Conservation (phyloP, 2,113 vertebrate species). For the Lampris incognitus region DNA sequence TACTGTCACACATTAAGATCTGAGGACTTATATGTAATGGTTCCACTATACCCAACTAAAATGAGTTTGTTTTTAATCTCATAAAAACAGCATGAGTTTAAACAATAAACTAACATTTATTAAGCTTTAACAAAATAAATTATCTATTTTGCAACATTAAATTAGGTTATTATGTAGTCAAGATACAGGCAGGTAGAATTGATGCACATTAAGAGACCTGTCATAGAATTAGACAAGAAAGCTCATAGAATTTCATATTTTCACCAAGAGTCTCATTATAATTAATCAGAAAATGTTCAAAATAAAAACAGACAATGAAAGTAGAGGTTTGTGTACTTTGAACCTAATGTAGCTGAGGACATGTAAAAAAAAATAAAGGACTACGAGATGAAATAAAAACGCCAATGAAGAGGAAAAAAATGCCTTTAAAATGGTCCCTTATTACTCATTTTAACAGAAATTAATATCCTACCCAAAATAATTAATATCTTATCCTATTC, state of each 20-base stretch:
- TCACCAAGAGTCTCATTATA: slow-evolving; percentile 18
- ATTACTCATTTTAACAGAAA: neutral
- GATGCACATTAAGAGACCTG: slow-evolving; percentile 56
- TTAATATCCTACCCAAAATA: slow-evolving; percentile 1
- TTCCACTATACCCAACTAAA: too few relatives aligned
- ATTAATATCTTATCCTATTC: slow-evolving; percentile 2
- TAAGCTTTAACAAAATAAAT: slow-evolving; percentile 97
- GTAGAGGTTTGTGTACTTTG: neutral
- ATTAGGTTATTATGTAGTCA: slow-evolving; percentile 69
- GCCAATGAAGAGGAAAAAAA: neutral
- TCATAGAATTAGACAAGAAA: slow-evolving; percentile 18
- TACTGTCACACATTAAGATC: too few relatives aligned
- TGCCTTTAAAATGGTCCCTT: slow-evolving; percentile 1
- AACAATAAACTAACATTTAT: slow-evolving; percentile 96
- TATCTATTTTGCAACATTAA: slow-evolving; percentile 91
- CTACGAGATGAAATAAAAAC: slow-evolving; percentile 1
- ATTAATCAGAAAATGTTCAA: slow-evolving; percentile 20
- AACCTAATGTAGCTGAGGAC: neutral
- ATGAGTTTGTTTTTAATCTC: too few relatives aligned
- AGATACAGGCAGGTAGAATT: slow-evolving; percentile 55
- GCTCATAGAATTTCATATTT: slow-evolving; percentile 5
- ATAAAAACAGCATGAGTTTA: slow-evolving; percentile 45
- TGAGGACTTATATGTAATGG: too few relatives aligned
- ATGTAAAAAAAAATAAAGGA: slow-evolving; percentile 36
- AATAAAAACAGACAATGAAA: slow-evolving; percentile 5